These are phyloP conservation scores for Hippocampus guttulatus DNA, from an alignment of 2,113 vertebrate genomes.

Conservation along the genomic window DNA sequence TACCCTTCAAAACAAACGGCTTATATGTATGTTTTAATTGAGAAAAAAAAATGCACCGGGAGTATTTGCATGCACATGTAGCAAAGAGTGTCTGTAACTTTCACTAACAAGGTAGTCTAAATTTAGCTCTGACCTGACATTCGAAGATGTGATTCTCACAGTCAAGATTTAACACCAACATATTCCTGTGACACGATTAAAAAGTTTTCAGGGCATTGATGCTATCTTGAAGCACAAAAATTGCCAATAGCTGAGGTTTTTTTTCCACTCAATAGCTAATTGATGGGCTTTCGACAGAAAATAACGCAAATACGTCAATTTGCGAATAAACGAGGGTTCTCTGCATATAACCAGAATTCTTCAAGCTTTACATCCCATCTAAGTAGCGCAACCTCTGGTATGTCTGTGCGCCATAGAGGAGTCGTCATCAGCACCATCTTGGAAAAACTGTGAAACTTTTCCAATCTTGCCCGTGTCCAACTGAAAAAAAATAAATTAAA, in stretches of 20 bases:
- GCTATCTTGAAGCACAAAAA: too few relatives aligned
- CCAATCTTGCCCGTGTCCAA: slow-evolving; percentile 16
- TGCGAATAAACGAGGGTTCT: not conserved
- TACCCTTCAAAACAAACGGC: too few relatives aligned
- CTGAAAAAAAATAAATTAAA: slow-evolving; percentile 18
- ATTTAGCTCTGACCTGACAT: too few relatives aligned
- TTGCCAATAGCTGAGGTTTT: not conserved
- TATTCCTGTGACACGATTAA: too few relatives aligned
- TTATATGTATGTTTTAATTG: too few relatives aligned
- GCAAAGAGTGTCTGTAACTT: too few relatives aligned
- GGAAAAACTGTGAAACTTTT: slow-evolving; percentile 7
- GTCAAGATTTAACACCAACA: too few relatives aligned
- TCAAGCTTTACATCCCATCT: not conserved
- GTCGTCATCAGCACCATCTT: not conserved
- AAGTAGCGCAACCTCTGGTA: not conserved
- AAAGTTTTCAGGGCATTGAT: too few relatives aligned
- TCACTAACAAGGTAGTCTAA: too few relatives aligned
- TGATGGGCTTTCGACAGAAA: not conserved
- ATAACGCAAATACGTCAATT: not conserved
- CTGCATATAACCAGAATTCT: not conserved
- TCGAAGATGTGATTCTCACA: too few relatives aligned
- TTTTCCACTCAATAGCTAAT: not conserved
- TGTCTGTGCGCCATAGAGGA: not conserved
- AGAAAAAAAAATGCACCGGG: too few relatives aligned
- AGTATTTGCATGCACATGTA: too few relatives aligned